Base-by-base conservation (phyloP, 2,113 vertebrate species). In the Megaceryle maxima region DNA sequence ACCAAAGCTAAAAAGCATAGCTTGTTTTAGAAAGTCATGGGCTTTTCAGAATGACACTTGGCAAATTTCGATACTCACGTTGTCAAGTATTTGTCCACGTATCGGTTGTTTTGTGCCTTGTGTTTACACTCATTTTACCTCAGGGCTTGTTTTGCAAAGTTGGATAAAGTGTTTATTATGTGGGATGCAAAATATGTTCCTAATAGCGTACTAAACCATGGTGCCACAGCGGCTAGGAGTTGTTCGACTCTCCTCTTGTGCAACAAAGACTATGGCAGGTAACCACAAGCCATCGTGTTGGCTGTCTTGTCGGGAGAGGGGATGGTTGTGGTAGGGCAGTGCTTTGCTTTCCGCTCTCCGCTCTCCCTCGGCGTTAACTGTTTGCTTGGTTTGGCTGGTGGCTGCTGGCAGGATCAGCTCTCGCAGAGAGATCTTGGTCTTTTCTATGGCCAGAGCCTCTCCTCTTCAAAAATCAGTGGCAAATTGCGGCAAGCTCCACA, bases 161-260 rank as follows among this genome's bases (percentile, higher is more conserved):
- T 35, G 91, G 84, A 95, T 94, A 93, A 88, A 90, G 92, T 92
- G 76, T 97, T 98, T 97, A 92, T 97, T 90, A 92, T 97, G 83
- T 83, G 94, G 96, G 21, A 93, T 97, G 90, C 97, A 98, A 97
- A 98, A 74, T 90, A 87, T 93, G 91, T 96, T 97, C 96, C 97
- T 95, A 97, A 96, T 89, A 88, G 91, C 50, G 39, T 57, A 16
- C 94, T 84, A 93, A 96, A 72, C 96, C 92, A 2, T 68, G 94
- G 92, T 96, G 96, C 97, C 97, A 97, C 97, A 84, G 51, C 88
- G 96, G 39, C 97, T 92, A 97, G 92, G 95, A 95, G 96, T 46
- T 56, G 48, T 75, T 89, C 31, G 44, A 83, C 48, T 86, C 84
- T 94, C 88, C 92, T 72, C 75, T 90, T 96, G 95, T 87, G 90